Conservation (phyloP, 2,888 invertebrate species). For the Epinotia nisella region DNA sequence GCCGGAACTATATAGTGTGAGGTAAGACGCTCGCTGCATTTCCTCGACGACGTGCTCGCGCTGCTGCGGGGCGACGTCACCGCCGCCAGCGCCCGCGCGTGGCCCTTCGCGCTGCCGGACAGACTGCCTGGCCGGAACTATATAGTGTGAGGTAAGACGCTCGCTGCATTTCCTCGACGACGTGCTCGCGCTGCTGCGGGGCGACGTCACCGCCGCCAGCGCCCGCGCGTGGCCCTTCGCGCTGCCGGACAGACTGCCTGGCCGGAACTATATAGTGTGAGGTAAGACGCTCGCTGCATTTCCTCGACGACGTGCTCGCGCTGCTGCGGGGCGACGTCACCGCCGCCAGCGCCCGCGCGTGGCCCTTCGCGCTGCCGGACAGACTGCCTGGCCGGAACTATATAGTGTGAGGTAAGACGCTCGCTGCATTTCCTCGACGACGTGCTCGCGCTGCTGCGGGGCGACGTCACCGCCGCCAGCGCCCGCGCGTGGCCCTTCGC, state of each 20-base stretch:
- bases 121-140: constrained; percentile 71
- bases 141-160: constrained; percentile 65
- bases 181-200: too few relatives aligned
- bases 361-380: constrained; percentile 69
- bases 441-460: too few relatives aligned
- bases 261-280: constrained; percentile 74
- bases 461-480: too few relatives aligned
- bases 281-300: constrained; percentile 50
- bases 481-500: constrained; percentile 59
- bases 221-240: constrained; percentile 61
- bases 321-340: too few relatives aligned
- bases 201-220: too few relatives aligned
- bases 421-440: background rate
- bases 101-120: constrained; percentile 76
- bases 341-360: too few relatives aligned
- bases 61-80: constrained; percentile 78
- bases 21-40: constrained; percentile 72
- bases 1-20: constrained; percentile 75
- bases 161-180: background rate
- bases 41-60: too few relatives aligned
- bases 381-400: constrained; percentile 71
- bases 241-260: constrained; percentile 64
- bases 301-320: too few relatives aligned
- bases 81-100: constrained; percentile 64
- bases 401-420: constrained; percentile 65